Conservation (phyloP, 2,888 invertebrate species). For the Tuta absoluta region DNA sequence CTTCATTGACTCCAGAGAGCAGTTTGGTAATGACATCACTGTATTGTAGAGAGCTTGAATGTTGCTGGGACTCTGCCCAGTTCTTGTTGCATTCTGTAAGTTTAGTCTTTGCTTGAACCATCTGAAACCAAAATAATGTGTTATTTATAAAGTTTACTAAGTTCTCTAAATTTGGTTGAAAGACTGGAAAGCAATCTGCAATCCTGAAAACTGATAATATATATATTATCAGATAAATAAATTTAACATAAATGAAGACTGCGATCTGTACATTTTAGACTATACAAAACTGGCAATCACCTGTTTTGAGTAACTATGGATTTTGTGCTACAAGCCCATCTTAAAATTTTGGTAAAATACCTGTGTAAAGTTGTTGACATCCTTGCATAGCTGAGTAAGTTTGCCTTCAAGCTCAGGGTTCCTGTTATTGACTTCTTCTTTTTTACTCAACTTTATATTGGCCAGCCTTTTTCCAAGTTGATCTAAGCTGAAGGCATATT, state of each 20-base stretch:
- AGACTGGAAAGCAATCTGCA: too few species aligned
- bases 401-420: constrained; percentile 62
- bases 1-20: constrained; percentile 64
- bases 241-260: too few species aligned
- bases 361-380: constrained; percentile 67
- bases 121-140: constrained; percentile 49
- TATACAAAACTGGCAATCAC: too few species aligned
- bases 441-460: constrained; percentile 55
- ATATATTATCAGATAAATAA: too few species aligned
- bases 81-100: constrained; percentile 55
- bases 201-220: too few species aligned
- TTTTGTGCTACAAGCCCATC: too few species aligned
- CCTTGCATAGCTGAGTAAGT: constrained; percentile 56
- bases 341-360: constrained; percentile 44
- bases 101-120: constrained; percentile 62
- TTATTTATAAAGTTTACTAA: too few species aligned
- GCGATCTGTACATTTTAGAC: too few species aligned
- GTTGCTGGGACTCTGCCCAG: constrained; percentile 44
- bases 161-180: too few species aligned
- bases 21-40: constrained; percentile 62
- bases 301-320: too few species aligned
- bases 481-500: constrained; percentile 61
- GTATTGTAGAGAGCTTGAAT: constrained; percentile 51
- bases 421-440: constrained; percentile 45
- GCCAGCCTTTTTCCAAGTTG: constrained; percentile 62